Percentiles rank a stretch among this genome's conserved stretches.
Conservation (phyloP, 2,888 invertebrate genomes). For the Rhagonycha fulva region DNA sequence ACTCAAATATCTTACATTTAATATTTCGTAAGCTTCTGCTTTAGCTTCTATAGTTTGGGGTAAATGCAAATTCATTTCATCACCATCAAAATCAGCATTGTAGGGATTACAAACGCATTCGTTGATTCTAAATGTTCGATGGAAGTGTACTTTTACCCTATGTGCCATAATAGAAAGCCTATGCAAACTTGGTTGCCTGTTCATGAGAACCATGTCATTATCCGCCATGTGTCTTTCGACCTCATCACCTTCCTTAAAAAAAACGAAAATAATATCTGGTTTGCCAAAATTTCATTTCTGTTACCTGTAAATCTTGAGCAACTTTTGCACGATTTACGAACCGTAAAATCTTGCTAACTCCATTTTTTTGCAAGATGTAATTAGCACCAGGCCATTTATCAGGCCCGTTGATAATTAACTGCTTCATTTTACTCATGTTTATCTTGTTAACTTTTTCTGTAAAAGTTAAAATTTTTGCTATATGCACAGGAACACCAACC, state of each 20-base stretch:
- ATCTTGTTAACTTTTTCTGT: slow-evolving; percentile 90
- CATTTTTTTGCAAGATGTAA: slow-evolving; percentile 69
- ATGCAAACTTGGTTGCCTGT: slow-evolving; percentile 97
- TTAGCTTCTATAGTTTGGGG: slow-evolving; percentile 98
- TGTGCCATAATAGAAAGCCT: slow-evolving; percentile 99
- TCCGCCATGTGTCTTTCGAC: slow-evolving; percentile 94
- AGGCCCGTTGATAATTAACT: slow-evolving; percentile 88
- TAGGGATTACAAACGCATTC: slow-evolving; percentile 99
- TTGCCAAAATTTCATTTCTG: background rate
- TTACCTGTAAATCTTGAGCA: slow-evolving; percentile 74
- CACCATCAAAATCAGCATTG: slow-evolving; percentile 99
- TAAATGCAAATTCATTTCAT: slow-evolving; percentile 99
- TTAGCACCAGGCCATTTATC: slow-evolving; percentile 96
- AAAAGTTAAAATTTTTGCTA: slow-evolving; percentile 94
- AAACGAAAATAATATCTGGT: background rate
- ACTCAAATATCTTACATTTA: background rate
- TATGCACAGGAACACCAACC: slow-evolving; percentile 94
- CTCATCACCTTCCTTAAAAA: slow-evolving; percentile 81
- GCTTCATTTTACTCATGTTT: slow-evolving; percentile 80
- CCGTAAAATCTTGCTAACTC: slow-evolving; percentile 67
- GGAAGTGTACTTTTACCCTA: slow-evolving; percentile 80
- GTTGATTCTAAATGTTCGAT: slow-evolving; percentile 91
- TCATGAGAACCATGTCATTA: slow-evolving; percentile 97
- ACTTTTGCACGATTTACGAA: slow-evolving; percentile 91
- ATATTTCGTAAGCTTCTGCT: slow-evolving; percentile 86